Conservation (phyloP, 2,888 invertebrate species). For the Tigriopus californicus region DNA sequence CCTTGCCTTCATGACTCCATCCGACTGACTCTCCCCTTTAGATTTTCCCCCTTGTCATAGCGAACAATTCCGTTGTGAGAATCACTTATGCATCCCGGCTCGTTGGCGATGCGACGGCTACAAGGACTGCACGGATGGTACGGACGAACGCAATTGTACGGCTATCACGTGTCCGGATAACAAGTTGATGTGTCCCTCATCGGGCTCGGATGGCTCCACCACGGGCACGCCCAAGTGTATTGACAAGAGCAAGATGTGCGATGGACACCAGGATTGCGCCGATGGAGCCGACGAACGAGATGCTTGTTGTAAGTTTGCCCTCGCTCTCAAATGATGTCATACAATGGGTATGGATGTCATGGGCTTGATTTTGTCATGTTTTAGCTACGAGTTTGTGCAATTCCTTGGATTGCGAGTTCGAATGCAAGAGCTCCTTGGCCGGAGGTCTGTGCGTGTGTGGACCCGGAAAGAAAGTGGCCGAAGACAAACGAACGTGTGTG, state of each 20-base stretch:
- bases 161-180: conserved; percentile 69
- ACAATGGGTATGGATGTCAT: background rate
- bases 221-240: conserved; percentile 67
- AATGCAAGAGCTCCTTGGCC: conserved; percentile 68
- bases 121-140: conserved; percentile 70
- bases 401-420: conserved; percentile 67
- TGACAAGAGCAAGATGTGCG: conserved; percentile 65
- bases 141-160: conserved; percentile 72
- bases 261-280: conserved; percentile 72
- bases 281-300: conserved; percentile 75
- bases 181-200: conserved; percentile 61
- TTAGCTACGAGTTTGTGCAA: conserved; percentile 58
- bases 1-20: conserved; percentile 11
- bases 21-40: conserved; percentile 26
- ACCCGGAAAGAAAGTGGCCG: conserved; percentile 57
- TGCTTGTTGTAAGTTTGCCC: conserved; percentile 77
- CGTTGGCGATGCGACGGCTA: conserved; percentile 32
- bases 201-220: conserved; percentile 34
- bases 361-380: background rate
- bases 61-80: conserved; percentile 79
- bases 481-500: conserved; percentile 64
- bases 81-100: conserved; percentile 76
- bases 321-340: background rate
- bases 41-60: conserved; percentile 72
- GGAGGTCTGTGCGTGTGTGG: conserved; percentile 83